Evolutionary conservation across 2,888 invertebrate genomes (phyloP).

Genomic region (Cephalotes varians): DNA sequence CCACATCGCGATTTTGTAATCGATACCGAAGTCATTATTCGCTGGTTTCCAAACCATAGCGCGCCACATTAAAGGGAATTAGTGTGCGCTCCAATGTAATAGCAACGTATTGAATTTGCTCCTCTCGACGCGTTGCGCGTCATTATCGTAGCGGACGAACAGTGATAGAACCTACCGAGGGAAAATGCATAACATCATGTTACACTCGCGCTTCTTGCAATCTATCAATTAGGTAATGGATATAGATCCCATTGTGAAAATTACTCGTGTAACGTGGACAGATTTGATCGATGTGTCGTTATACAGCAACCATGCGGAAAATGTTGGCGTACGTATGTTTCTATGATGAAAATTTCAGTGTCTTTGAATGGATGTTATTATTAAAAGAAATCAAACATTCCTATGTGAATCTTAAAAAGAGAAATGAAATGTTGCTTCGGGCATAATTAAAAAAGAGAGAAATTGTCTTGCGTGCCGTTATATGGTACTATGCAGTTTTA

Average conservation of each 20-base stretch:
- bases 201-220: conserved; percentile 54
- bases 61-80: conserved; percentile 46
- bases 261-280: conserved; percentile 41
- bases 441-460: conserved; percentile 36
- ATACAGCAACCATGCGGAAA: background rate
- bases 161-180: conserved; percentile 23
- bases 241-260: conserved; percentile 53
- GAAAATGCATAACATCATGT: conserved; percentile 61
- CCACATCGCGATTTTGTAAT: conserved; percentile 16
- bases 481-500: conserved; percentile 5
- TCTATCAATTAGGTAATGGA: conserved; percentile 65
- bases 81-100: conserved; percentile 28
- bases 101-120: conserved; percentile 40
- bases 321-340: background rate
- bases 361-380: background rate
- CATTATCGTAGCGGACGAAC: conserved; percentile 38
- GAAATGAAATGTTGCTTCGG: background rate
- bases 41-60: conserved; percentile 24
- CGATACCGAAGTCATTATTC: conserved; percentile 41
- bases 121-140: conserved; percentile 27
- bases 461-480: background rate
- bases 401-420: background rate
- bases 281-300: conserved; percentile 30
- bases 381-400: background rate
- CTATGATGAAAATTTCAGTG: conserved; percentile 2